phyloP scores from a whole-genome alignment of 2,888 invertebrate species.

The Drosophila barbarae region DNA sequence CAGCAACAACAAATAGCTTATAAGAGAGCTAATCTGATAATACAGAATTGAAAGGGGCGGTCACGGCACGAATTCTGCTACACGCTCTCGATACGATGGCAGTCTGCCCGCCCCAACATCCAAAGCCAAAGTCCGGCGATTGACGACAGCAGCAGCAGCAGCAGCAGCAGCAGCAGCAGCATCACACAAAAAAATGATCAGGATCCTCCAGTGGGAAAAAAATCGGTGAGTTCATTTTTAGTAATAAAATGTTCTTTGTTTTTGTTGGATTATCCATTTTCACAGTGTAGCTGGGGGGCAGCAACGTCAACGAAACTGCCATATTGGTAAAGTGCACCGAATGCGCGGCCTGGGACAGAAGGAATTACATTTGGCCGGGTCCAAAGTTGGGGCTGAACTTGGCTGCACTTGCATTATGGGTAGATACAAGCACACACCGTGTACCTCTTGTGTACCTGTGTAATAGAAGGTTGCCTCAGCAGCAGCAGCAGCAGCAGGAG shows the following conservation, averaged over 20 bases:
- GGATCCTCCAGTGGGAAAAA: neutral
- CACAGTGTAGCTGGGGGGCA: conserved; percentile 2
- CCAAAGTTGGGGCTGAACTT: conserved; percentile 25
- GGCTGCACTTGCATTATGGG: conserved; percentile 27
- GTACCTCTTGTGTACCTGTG: conserved; percentile 19
- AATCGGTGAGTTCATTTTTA: neutral
- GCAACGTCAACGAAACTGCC: conserved; percentile 32
- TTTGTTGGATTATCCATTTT: too few relatives aligned
- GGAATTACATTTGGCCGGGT: conserved; percentile 59
- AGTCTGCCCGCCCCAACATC: conserved; percentile 47
- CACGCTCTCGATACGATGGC: conserved; percentile 65
- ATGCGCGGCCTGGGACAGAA: conserved; percentile 50
- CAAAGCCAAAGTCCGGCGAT: conserved; percentile 17
- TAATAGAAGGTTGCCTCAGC: conserved; percentile 56
- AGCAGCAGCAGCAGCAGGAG: conserved; percentile 17
- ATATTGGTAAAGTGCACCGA: conserved; percentile 59
- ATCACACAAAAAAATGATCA: neutral
- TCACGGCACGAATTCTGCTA: conserved; percentile 74
- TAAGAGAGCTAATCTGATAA: conserved; percentile 75
- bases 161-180: conserved; percentile 7
- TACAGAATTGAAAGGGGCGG: conserved; percentile 76
- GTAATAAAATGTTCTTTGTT: too few relatives aligned
- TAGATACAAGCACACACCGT: conserved; percentile 12
- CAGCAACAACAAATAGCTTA: conserved; percentile 58
- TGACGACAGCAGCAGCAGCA: conserved; percentile 16